Evolutionary conservation across 2,888 invertebrate species (phyloP).

Genomic region (Mellilla xanthometata): DNA sequence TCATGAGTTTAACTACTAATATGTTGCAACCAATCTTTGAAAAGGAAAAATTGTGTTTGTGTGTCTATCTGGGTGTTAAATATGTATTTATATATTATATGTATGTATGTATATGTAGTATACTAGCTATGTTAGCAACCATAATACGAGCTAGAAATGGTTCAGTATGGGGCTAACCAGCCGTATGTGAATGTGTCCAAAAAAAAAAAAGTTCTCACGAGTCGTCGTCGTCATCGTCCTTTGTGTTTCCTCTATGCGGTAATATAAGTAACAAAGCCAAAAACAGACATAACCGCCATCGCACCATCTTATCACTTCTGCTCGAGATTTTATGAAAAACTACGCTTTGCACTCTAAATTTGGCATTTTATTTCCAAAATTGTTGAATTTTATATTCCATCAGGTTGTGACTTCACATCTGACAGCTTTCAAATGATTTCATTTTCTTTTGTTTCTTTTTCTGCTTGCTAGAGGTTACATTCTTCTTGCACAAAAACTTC

Average conservation of each 20-base stretch:
- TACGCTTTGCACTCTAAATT: slow-evolving; percentile 59
- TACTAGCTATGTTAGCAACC: too few species aligned
- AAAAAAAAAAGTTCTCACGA: slow-evolving; percentile 44
- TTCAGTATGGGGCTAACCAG: too few species aligned
- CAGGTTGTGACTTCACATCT: slow-evolving; percentile 36
- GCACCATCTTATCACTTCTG: slow-evolving; percentile 56
- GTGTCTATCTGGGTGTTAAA: too few species aligned
- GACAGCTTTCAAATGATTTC: slow-evolving; percentile 56
- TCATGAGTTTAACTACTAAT: too few species aligned
- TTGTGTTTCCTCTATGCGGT: slow-evolving; percentile 48
- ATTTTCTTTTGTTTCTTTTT: slow-evolving; percentile 55
- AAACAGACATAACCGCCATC: slow-evolving; percentile 62
- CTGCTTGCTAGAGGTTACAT: slow-evolving; percentile 20
- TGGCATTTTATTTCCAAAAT: slow-evolving; percentile 67
- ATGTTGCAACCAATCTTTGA: too few species aligned
- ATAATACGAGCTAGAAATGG: too few species aligned
- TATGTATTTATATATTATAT: too few species aligned
- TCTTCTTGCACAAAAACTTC: slow-evolving; percentile 2
- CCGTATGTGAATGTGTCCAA: too few species aligned
- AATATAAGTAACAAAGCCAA: slow-evolving; percentile 62
- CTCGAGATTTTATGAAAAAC: slow-evolving; percentile 32
- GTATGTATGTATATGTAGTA: too few species aligned
- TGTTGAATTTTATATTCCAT: slow-evolving; percentile 30
- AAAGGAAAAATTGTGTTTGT: too few species aligned
- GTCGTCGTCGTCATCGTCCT: slow-evolving; percentile 58